A percentile compares a stretch with the other conserved stretches of the same genome.
phyloP scores from a whole-genome alignment of 2,888 invertebrate species.

The Heliconius charithonia region DNA sequence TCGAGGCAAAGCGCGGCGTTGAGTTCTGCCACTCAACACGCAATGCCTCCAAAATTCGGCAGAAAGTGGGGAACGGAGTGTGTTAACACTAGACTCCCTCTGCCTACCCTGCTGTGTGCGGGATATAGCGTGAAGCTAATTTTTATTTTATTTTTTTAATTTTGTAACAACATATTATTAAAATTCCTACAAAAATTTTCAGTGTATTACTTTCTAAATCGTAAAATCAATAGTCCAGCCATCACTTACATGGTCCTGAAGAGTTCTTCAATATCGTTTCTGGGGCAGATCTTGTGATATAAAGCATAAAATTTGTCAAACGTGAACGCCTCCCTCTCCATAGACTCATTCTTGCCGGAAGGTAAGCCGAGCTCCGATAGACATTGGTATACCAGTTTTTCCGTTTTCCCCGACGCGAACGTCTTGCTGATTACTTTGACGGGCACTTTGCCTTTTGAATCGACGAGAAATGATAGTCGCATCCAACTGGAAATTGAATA shows the following conservation, averaged over 20 bases:
- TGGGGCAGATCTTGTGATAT: conserved; percentile 99
- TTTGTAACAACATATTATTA: too few species aligned
- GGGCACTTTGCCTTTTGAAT: conserved; percentile 97
- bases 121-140: too few species aligned
- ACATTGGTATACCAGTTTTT: conserved; percentile 98
- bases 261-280: conserved; percentile 99
- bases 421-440: conserved; percentile 98
- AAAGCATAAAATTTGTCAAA: conserved; percentile 99
- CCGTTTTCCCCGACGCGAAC: conserved; percentile 99
- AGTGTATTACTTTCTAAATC: not conserved
- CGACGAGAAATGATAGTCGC: conserved; percentile 96
- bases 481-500: conserved; percentile 93
- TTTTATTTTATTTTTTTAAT: too few species aligned
- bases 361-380: conserved; percentile 96
- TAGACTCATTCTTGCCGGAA: conserved; percentile 97
- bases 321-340: conserved; percentile 97
- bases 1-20: too few species aligned
- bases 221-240: not conserved
- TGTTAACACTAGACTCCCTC: too few species aligned
- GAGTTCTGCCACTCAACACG: too few species aligned
- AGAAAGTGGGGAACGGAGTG: too few species aligned
- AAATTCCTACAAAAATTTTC: too few species aligned
- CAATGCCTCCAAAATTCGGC: too few species aligned
- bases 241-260: conserved; percentile 95
- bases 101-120: too few species aligned